Percentiles rank a stretch among this genome's conserved stretches.
phyloP scores from a whole-genome alignment of 2,888 invertebrate species.

The Sipunculus nudus region DNA sequence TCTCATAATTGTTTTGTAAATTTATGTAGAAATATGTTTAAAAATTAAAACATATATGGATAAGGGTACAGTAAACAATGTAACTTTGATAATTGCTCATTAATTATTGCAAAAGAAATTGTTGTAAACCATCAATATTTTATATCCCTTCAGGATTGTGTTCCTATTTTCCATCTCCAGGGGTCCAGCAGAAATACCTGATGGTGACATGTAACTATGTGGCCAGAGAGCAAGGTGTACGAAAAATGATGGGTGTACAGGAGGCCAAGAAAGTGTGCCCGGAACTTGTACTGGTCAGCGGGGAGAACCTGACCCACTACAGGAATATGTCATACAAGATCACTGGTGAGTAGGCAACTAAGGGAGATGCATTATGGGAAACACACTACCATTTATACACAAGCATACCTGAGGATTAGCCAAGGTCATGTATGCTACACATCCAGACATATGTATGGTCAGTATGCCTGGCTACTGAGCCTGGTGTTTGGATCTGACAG shows the following conservation, averaged over 20 bases:
- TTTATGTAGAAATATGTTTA: too few relatives aligned
- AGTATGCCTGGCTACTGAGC: too few relatives aligned
- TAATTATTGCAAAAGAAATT: too few relatives aligned
- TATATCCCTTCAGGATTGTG: background rate
- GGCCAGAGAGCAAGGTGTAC: slow-evolving; percentile 79
- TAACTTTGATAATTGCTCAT: too few relatives aligned
- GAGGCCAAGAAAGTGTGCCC: slow-evolving; percentile 81
- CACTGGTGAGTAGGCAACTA: slow-evolving; percentile 66
- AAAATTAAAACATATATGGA: too few relatives aligned
- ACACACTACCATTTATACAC: background rate
- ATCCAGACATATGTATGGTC: too few relatives aligned
- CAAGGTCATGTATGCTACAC: background rate
- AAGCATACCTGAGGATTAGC: background rate
- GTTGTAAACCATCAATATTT: too few relatives aligned
- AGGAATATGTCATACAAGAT: slow-evolving; percentile 81
- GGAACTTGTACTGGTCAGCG: slow-evolving; percentile 78
- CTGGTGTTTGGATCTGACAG: too few relatives aligned
- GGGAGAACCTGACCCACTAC: slow-evolving; percentile 85
- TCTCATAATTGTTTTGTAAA: too few relatives aligned
- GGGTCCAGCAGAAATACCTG: slow-evolving; percentile 84
- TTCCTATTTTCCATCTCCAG: slow-evolving; percentile 57
- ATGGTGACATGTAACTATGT: slow-evolving; percentile 87
- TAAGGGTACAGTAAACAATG: too few relatives aligned
- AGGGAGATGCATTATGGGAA: background rate
- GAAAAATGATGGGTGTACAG: slow-evolving; percentile 80